Evolutionary conservation across 2,888 invertebrate genomes (phyloP), one percentile per base, ranked within the genome.

Genomic region (Hypsopygia costalis): DNA sequence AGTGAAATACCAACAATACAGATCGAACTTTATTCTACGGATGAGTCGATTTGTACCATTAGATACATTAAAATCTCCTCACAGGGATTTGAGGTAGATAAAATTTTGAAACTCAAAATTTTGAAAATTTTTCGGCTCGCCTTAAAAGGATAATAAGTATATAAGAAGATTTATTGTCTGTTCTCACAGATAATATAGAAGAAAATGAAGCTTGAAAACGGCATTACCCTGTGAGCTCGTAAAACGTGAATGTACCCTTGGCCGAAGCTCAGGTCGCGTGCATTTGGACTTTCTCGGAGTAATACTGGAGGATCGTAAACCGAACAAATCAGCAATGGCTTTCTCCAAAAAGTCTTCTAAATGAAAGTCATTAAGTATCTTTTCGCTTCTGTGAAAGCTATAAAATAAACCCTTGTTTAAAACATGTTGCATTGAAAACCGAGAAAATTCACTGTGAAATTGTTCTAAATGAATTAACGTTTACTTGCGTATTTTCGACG

Each of bases 121-220:
- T 16, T 16, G 4, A 16, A 16, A 16, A 30, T 28, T 36, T 53
- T 49, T 50, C 41, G 46, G 41, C 47, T 54, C 59, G 52, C 51
- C 55, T 62, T 58, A 64, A 66, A 64, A 62, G 51, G 47, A 58
- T 56, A 49, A 39, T 16, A 16, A 47, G 49, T 59, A 51, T 58
- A 54, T 52, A 49, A 46, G 43, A 47, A 58, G 63, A 64, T 65
- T 72, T 67, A 66, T 61, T 58, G 59, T 59, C 62, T 67, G 57
- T 62, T 73, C 55, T 45, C 63, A 51, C 55, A 59, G 67, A 69
- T 73, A 74, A 73, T 69, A 59, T 69, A 59, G 65, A 57, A 51
- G 57, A 56, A 62, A 72, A 68, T 62, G 63, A 62, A 66, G 59
- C 72, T 63, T 62, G 58, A 65, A 60, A 66, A 57, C 52, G 52